Conservation (phyloP, 2,113 vertebrate species). For the Litocranius walleri region DNA sequence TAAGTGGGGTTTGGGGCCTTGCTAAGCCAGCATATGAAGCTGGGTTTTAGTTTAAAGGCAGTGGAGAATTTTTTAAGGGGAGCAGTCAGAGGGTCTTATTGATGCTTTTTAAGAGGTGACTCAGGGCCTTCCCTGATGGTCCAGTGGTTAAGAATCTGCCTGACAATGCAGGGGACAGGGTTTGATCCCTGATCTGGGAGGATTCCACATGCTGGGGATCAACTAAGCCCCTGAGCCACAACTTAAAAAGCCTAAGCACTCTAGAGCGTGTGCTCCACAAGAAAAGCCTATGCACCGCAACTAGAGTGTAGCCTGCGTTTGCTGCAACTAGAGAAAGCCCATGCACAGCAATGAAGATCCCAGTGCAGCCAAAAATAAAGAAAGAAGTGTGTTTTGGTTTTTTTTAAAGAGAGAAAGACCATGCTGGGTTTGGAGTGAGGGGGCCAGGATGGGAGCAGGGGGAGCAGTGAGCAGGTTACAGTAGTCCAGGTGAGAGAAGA, state of each 20-base stretch:
- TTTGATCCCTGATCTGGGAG: neutral
- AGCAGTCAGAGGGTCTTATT: neutral
- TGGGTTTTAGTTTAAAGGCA: neutral
- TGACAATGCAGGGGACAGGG: neutral
- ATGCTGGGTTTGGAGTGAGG: neutral
- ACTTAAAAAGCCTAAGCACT: neutral
- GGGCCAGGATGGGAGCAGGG: too few species aligned
- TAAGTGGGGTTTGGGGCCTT: fast-evolving
- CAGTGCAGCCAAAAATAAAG: neutral
- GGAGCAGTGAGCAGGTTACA: neutral
- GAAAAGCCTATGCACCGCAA: neutral
- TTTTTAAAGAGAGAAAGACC: neutral
- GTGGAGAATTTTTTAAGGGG: neutral
- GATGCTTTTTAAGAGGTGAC: neutral
- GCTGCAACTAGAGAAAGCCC: neutral
- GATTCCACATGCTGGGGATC: neutral
- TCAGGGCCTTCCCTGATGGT: neutral
- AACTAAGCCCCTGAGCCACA: neutral
- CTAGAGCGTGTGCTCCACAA: neutral
- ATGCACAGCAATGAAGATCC: neutral
- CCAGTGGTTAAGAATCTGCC: neutral
- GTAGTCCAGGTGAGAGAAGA: neutral
- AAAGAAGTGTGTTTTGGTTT: neutral
- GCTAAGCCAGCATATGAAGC: too few species aligned
- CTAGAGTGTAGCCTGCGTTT: neutral